phyloP scores from a whole-genome alignment of 2,797 vertebrate species.

The Babyrousa celebensis region DNA sequence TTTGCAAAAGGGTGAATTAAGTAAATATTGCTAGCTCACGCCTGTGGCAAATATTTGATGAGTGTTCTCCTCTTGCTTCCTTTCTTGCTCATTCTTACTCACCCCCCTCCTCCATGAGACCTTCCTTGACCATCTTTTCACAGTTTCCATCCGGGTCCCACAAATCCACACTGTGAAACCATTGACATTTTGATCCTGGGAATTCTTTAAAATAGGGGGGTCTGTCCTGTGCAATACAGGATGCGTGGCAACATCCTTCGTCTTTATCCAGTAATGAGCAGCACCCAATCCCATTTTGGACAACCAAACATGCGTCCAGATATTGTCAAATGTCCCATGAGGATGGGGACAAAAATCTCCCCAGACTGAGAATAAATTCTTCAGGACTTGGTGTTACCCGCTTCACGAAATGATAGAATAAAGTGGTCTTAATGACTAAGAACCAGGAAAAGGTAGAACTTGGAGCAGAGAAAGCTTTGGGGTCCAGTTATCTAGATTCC shows the following conservation, averaged over 20 bases:
- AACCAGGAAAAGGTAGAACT: neutral
- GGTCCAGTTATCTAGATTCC: too few relatives aligned
- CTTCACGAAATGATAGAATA: neutral
- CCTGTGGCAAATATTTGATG: neutral
- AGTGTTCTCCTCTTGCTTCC: neutral
- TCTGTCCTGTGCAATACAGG: neutral
- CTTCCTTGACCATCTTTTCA: neutral
- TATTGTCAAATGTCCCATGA: neutral
- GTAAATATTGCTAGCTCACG: neutral
- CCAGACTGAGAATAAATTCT: neutral
- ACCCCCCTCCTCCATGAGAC: fast-evolving
- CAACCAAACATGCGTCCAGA: neutral
- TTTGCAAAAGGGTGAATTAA: neutral
- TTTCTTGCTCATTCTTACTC: neutral
- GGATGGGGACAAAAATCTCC: neutral
- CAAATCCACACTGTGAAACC: too few relatives aligned
- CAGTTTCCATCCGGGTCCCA: neutral
- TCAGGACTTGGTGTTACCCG: neutral
- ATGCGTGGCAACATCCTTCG: neutral
- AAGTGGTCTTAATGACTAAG: neutral
- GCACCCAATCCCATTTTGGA: neutral
- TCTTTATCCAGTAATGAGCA: neutral
- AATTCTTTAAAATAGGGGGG: neutral
- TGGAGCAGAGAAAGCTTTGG: neutral
- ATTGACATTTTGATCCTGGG: neutral